Evolutionary conservation across 2,113 vertebrate species (phyloP).

Genomic region (Myotis lucifugus): DNA sequence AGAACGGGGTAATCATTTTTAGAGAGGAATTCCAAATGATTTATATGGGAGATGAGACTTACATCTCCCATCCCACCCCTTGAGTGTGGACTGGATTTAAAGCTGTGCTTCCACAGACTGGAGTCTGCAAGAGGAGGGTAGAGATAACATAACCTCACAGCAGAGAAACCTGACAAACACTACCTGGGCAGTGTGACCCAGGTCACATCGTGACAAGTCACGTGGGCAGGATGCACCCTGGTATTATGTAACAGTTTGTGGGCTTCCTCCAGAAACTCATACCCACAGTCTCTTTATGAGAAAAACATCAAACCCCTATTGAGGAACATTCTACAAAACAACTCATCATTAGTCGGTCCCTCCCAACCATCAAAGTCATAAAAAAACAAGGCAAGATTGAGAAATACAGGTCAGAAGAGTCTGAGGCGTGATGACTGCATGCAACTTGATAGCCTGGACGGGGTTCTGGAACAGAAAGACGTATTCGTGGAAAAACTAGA

Average conservation of each 20-base stretch:
- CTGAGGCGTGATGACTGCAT: neutral
- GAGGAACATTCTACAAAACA: neutral
- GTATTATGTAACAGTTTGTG: neutral
- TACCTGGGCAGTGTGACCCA: neutral
- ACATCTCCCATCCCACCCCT: neutral
- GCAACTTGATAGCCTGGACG: rapidly evolving
- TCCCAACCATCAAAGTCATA: neutral
- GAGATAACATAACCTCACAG: neutral
- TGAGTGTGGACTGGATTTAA: neutral
- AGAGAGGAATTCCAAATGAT: neutral
- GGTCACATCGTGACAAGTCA: neutral
- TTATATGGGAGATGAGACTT: neutral
- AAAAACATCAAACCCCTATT: neutral
- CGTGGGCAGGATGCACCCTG: neutral
- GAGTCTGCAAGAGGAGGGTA: too few species aligned
- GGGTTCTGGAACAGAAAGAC: neutral
- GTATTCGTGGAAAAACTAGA: neutral
- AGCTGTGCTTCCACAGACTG: neutral
- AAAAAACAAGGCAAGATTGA: neutral
- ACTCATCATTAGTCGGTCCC: neutral
- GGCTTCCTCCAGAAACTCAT: neutral
- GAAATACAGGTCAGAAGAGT: neutral
- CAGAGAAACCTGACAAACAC: neutral
- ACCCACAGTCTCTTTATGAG: neutral
- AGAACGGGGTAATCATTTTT: neutral